A percentile compares a stretch with the other conserved stretches of the same genome.
Evolutionary conservation across 1,140 invertebrate species (phyloP).

Genomic region (Centruroides sculpturatus): DNA sequence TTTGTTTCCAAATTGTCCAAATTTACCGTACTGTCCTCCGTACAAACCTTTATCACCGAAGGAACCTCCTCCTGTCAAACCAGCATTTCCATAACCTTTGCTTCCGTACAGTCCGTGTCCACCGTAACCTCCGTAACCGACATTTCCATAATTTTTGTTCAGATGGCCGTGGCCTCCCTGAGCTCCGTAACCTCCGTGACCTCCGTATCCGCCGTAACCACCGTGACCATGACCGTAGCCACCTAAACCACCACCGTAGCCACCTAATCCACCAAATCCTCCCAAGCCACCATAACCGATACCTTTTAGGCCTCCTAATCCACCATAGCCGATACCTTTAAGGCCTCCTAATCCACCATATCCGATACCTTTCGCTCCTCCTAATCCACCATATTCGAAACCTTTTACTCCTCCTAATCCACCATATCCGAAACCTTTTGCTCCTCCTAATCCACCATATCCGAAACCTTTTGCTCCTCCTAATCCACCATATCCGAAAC

Average conservation of each 20-base stretch:
- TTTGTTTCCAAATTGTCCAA: constrained; percentile 7
- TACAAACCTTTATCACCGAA: constrained; percentile 10
- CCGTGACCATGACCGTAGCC: neutral
- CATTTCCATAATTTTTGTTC: neutral
- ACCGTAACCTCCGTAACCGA: constrained; percentile 5
- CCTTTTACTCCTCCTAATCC: too few species aligned
- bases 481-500: too few species aligned
- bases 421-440: too few species aligned
- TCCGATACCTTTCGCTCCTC: too few species aligned
- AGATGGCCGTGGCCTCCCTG: constrained; percentile 2
- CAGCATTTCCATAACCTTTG: constrained; percentile 3
- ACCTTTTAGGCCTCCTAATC: neutral
- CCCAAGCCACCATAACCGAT: neutral
- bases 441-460: too few species aligned
- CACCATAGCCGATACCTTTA: too few species aligned
- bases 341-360: too few species aligned
- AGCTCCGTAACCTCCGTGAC: neutral
- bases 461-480: too few species aligned
- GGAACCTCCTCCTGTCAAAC: constrained; percentile 2
- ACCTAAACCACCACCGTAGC: neutral
- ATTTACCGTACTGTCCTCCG: constrained; percentile 4
- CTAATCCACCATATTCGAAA: too few species aligned
- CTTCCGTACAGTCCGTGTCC: constrained; percentile 7
- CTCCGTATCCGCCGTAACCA: neutral
- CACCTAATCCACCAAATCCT: neutral